These are phyloP conservation scores for Podotricha telesiphe DNA, from an alignment of 2,888 invertebrate genomes.

Conservation along the genomic window DNA sequence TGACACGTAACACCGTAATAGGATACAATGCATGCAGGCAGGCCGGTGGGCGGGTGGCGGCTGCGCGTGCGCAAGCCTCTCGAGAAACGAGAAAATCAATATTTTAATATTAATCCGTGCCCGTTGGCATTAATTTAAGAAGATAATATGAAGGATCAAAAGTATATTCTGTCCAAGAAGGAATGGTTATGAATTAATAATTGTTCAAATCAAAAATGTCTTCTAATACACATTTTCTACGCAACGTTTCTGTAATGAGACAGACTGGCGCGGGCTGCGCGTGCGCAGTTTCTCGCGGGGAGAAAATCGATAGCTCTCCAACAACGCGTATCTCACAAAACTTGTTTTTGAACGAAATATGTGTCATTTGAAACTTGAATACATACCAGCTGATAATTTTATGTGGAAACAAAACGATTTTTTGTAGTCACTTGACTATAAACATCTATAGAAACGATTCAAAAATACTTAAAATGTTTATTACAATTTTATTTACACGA, in stretches of 20 bases:
- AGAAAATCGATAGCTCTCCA: conserved; percentile 33
- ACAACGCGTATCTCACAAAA: conserved; percentile 23
- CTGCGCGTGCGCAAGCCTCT: background rate
- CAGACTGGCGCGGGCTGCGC: background rate
- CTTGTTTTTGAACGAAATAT: conserved; percentile 22
- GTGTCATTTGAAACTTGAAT: conserved; percentile 15
- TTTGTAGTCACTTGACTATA: background rate
- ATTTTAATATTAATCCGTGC: background rate
- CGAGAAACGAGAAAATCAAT: background rate
- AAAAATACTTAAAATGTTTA: background rate
- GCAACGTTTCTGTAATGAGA: background rate
- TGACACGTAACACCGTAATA: conserved; percentile 10
- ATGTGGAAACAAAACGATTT: background rate
- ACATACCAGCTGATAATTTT: background rate
- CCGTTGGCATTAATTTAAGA: background rate
- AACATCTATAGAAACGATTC: background rate
- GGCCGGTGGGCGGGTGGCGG: background rate
- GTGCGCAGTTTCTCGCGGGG: conserved; percentile 30
- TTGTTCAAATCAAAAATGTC: too few species aligned
- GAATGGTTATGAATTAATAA: too few species aligned
- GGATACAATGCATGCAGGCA: conserved; percentile 8
- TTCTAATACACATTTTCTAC: too few species aligned
- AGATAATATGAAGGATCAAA: too few species aligned
- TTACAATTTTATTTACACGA: background rate
- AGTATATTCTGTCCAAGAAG: too few species aligned